Conservation (phyloP, 37 sponge, comb jelly and placozoan genomes). For the Crambe crambe region DNA sequence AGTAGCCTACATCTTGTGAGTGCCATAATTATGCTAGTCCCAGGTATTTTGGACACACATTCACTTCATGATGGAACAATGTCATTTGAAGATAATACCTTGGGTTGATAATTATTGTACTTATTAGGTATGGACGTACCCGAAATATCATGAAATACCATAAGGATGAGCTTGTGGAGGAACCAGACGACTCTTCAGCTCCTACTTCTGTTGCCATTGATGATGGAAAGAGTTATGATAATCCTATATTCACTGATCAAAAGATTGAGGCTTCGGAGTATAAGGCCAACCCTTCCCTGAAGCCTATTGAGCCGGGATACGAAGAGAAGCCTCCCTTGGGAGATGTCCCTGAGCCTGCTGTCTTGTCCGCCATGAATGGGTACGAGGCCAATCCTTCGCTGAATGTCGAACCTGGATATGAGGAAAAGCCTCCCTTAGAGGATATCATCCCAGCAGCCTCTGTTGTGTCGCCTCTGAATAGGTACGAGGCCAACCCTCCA, state of each 20-base stretch:
- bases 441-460: no score
- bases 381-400: no score
- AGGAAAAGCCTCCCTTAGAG: background rate
- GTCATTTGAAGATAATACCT: background rate
- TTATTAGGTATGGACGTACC: background rate
- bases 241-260: background rate
- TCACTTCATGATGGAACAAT: no score
- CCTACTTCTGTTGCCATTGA: background rate
- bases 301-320: background rate
- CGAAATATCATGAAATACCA: background rate
- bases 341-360: no score
- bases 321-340: background rate
- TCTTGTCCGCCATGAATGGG: no score
- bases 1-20: no score
- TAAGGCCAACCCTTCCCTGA: background rate
- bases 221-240: background rate
- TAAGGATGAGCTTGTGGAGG: conserved; percentile 6
- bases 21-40: no score
- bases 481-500: no score
- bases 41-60: no score
- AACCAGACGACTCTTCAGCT: background rate
- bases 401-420: no score
- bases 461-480: no score
- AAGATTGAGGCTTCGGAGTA: background rate
- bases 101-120: background rate